phyloP scores from a whole-genome alignment of 2,113 vertebrate genomes.

The Progne subis region DNA sequence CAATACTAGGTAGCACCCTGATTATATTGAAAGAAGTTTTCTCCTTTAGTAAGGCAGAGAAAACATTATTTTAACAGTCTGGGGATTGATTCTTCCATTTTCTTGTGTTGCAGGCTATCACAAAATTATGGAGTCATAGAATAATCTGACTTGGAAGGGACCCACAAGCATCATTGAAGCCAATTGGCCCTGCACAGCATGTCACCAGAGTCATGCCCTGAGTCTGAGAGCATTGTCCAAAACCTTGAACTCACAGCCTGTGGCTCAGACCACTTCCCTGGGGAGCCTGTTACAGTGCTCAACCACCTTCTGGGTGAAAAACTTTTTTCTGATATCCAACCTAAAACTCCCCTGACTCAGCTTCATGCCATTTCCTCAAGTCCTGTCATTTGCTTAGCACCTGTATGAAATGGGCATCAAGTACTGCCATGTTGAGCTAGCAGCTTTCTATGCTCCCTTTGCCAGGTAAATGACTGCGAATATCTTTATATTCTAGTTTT shows the following conservation, averaged over 20 bases:
- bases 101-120: background rate
- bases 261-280: background rate
- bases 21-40: background rate
- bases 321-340: background rate
- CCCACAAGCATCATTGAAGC: background rate
- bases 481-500: background rate
- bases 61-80: background rate
- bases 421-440: background rate
- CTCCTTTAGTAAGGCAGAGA: background rate
- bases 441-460: background rate
- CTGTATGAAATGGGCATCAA: background rate
- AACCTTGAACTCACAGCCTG: background rate
- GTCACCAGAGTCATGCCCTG: background rate
- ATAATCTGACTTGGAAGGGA: background rate
- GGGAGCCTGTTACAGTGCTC: background rate
- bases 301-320: background rate
- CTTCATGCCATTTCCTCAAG: background rate
- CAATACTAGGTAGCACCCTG: background rate
- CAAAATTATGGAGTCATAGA: background rate
- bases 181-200: background rate
- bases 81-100: background rate
- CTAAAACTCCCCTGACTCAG: background rate
- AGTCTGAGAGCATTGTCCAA: background rate
- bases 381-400: background rate
- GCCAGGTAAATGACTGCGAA: background rate